phyloP scores from a whole-genome alignment of 2,797 vertebrate genomes.

The Holocentrus rufus region DNA sequence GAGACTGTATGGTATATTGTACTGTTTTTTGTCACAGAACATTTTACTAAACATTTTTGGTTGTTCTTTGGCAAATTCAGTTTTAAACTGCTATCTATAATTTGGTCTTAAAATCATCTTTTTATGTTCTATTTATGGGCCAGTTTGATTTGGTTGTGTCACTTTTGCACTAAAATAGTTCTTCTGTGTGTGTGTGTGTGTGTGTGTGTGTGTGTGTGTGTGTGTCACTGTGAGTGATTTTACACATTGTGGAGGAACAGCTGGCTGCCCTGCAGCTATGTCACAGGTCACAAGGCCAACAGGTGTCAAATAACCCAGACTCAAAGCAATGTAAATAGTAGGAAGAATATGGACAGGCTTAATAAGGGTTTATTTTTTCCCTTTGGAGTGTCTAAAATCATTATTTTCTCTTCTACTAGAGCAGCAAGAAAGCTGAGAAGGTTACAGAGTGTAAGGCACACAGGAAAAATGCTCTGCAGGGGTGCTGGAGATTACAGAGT shows the following conservation, averaged over 20 bases:
- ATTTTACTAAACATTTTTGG: neutral
- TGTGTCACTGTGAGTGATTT: neutral
- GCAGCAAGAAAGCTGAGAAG: conserved; percentile 20
- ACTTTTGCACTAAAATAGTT: neutral
- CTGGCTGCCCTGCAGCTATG: neutral
- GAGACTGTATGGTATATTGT: too few species aligned
- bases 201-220: neutral
- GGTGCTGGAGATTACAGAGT: conserved; percentile 2
- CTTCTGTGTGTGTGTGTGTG: neutral
- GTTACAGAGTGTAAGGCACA: neutral
- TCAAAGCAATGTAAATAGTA: neutral
- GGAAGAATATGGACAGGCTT: neutral
- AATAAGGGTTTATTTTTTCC: neutral
- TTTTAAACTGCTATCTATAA: neutral
- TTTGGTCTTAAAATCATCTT: neutral
- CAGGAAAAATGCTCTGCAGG: neutral
- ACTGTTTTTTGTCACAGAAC: neutral
- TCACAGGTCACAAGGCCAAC: neutral
- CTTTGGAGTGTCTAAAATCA: conserved; percentile 5
- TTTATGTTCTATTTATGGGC: too few species aligned
- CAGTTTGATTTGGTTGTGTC: too few species aligned
- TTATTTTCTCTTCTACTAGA: conserved; percentile 20
- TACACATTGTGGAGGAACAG: neutral
- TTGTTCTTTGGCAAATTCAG: neutral
- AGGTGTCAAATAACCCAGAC: neutral